Base-by-base conservation (phyloP, 2,888 invertebrate genomes). In the Lydus trimaculatus region DNA sequence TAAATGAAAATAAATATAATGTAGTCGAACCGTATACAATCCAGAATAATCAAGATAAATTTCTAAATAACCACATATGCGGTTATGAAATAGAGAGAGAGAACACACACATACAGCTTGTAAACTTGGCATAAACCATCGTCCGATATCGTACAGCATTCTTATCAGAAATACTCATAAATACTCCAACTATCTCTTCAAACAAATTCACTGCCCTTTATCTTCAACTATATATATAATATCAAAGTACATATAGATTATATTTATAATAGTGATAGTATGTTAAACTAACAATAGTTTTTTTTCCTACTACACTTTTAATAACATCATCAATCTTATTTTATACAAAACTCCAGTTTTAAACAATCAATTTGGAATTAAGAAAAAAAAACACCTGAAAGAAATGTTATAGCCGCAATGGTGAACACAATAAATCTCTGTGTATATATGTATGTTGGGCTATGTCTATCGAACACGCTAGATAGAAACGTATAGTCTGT, bases 141-240 rank as follows among this genome's bases (percentile, higher is more conserved):
- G 67, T 65, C 70, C 73, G 70, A 74, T 73, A 74, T 70, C 68
- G 67, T 65, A 66, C 66, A 66, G 66, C 67, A 70, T 23, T 52
- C 48, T 52, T 52, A 52, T 52, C 48, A 52, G 48, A 52, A 52
- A 52, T 52, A 20, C 48, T 23, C 73, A 72, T 74, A 74, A 74
- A 74, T 74, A 73, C 60, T 13, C 63, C 61, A 64, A 62, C 68
- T 71, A 74, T 73, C 74, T 73, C 66, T 43, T 60, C 68, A 72
- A 72, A 71, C 71, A 74, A 74, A 74, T 74, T 72, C 71, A 70
- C 69, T 72, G 68, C 69, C 71, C 70, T 72, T 73, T 72, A 69
- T 72, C 72, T 71, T 20, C 67, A 63, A 69, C 63, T 61, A 60
- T 63, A n/a, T n/a, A n/a, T 28, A 60, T 52, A 23, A 70, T 39